phyloP scores from a whole-genome alignment of 1,140 invertebrate species.

The Euglossa dilemma region DNA sequence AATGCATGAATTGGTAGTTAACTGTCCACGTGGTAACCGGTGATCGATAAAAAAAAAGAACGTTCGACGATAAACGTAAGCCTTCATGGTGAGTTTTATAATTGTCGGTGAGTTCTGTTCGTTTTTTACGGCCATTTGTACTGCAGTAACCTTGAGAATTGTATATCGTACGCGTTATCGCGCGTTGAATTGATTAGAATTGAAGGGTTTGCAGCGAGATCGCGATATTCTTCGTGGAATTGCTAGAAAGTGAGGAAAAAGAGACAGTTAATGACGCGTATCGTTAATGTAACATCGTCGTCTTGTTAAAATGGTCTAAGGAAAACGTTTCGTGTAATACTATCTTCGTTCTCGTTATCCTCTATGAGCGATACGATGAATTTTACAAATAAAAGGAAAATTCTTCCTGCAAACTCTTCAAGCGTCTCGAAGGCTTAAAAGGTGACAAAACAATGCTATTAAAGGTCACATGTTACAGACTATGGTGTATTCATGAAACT shows the following conservation, averaged over 20 bases:
- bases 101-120: slow-evolving; percentile 37
- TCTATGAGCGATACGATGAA: background rate
- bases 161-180: slow-evolving; percentile 3
- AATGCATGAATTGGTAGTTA: slow-evolving; percentile 8
- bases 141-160: slow-evolving; percentile 47
- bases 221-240: background rate
- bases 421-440: background rate
- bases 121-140: slow-evolving; percentile 61
- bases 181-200: background rate
- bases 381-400: background rate
- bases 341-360: background rate
- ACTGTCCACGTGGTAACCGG: slow-evolving; percentile 20
- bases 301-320: background rate
- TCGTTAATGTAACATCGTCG: background rate
- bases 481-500: slow-evolving; percentile 19
- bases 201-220: slow-evolving; percentile 15
- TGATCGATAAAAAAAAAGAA: slow-evolving; percentile 46
- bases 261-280: background rate
- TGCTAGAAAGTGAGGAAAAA: background rate
- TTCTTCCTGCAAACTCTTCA: slow-evolving; percentile 6
- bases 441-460: slow-evolving; percentile 8
- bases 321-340: background rate
- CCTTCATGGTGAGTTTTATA: slow-evolving; percentile 35
- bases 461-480: slow-evolving; percentile 3
- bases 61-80: slow-evolving; percentile 30